Evolutionary conservation across 2,888 invertebrate genomes (phyloP), one percentile per base, ranked within the genome.

Genomic region (Polylopha cassiicola): DNA sequence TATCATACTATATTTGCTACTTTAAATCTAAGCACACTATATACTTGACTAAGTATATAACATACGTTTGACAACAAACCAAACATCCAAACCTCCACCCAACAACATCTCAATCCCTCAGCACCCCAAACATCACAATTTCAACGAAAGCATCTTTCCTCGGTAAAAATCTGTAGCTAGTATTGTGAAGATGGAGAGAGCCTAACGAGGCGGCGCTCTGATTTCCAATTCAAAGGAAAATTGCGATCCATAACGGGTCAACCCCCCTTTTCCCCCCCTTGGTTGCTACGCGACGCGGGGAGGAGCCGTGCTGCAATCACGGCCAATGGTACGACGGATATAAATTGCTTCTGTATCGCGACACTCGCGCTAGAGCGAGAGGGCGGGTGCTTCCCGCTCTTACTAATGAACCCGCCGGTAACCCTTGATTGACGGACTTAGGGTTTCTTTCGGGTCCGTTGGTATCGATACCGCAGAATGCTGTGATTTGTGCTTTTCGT

Each of bases 201-300:
- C 67, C 79, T 82, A 84, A 84, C 84, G 84, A 81, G 79, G 64
- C 62, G 53, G 65, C 58, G 79, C 84, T 85, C 85, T 86, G 86
- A 86, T 86, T 86, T 86, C 84, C 86, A 84, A 86, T 86, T 86
- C 86, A 85, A 84, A 85, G 85, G 85, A 84, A 86, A 86, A 86
- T 86, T 86, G 86, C 86, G 82, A 85, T 86, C 82, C 78, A 80
- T 80, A 80, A 79, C 76, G 73, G 55, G 51, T 50, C 36, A 44
- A 51, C 53, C 61, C 62, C 59, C 68, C 70, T 62, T 47, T 52
- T 48, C 46, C 66, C 71, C 75, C 85, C 79, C 75, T 69, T 74
- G 84, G 89, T 89, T 82, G 87, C 87, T 84, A 87, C 77, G 88
- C 78, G 85, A 89, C 89, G 89, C 86, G 85, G 89, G 89, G 88